Evolutionary conservation across 2,888 invertebrate genomes (phyloP), one percentile per base, ranked within the genome.

Genomic region (Mystacides longicornis): DNA sequence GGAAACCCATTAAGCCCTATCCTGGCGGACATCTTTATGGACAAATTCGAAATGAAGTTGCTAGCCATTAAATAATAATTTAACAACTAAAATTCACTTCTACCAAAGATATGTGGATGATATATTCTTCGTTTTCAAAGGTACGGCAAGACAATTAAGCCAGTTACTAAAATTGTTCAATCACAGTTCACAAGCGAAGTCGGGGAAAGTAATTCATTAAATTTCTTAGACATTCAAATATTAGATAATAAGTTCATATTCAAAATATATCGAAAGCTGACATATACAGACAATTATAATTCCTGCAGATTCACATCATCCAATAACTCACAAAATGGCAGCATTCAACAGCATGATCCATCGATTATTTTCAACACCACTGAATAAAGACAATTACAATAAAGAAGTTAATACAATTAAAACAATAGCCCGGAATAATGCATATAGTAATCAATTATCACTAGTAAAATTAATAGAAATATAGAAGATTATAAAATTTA

Each of bases 11-110:
- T 43, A 43, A 14, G 14, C 16, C 45, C 45, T 14, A 5, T 43
- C 7, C 5, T 43, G 18, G 45, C 45, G 11, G 45, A 43, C 18
- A 43, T 43, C 7, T 43, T 43, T n/a, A 43, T 43, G 45, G 18
- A 43, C 45, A 43, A 43, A 7, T 43, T 43, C 5, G 45, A 43
- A 43, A 69, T 31, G 18, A 51, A 16, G 20, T 19, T 27, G 23
- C 19, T 47, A 43, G 54, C 50, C 47, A 51, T 45, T 50, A 31
- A 7, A 50, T n/a, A n/a, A n/a, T n/a, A n/a, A n/a, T n/a, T n/a
- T n/a, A n/a, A n/a, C n/a, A n/a, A n/a, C n/a, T n/a, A n/a, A n/a
- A n/a, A n/a, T 51, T 54, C 51, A 31, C 42, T 48, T 14, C 52
- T 48, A 37, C 37, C n/a, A n/a, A n/a, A n/a, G n/a, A n/a, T n/a